phyloP scores from a whole-genome alignment of 2,888 invertebrate species.

The Portevinia maculata region DNA sequence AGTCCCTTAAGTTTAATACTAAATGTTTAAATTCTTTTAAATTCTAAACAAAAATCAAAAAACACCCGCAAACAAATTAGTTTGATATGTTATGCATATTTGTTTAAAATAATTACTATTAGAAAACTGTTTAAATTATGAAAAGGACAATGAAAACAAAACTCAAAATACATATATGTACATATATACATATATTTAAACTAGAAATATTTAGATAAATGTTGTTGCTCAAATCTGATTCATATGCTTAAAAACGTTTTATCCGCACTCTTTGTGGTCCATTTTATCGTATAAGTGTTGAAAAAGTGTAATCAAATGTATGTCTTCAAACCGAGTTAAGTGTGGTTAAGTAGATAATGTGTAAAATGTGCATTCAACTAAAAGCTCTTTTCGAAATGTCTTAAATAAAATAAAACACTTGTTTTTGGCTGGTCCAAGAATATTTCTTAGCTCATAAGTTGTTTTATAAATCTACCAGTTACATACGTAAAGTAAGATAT shows the following conservation, averaged over 20 bases:
- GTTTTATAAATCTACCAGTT: slow-evolving; percentile 41
- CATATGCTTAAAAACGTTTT: slow-evolving; percentile 43
- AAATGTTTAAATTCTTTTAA: slow-evolving; percentile 26
- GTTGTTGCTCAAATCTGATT: slow-evolving; percentile 51
- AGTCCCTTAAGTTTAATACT: slow-evolving; percentile 48
- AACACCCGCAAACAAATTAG: no score
- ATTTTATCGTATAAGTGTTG: slow-evolving; percentile 38
- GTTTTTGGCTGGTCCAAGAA: slow-evolving; percentile 72
- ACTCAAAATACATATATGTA: slow-evolving; percentile 15
- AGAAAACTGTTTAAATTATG: slow-evolving; percentile 53
- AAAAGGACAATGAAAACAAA: slow-evolving; percentile 61
- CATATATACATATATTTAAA: slow-evolving; percentile 3
- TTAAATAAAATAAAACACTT: slow-evolving; percentile 33
- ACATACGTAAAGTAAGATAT: slow-evolving; percentile 24
- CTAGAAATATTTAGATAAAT: slow-evolving; percentile 52
- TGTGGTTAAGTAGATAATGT: slow-evolving; percentile 56
- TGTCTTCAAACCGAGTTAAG: slow-evolving; percentile 24
- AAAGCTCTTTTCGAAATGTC: slow-evolving; percentile 62
- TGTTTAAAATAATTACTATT: slow-evolving; percentile 52
- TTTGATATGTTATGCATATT: slow-evolving; percentile 48
- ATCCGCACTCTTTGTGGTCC: slow-evolving; percentile 39
- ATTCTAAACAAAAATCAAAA: slow-evolving; percentile 13
- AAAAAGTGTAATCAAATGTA: slow-evolving; percentile 36
- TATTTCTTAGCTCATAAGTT: slow-evolving; percentile 50
- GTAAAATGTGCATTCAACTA: slow-evolving; percentile 22